phyloP scores from a whole-genome alignment of 2,113 vertebrate species.

The Shinisaurus crocodilurus region DNA sequence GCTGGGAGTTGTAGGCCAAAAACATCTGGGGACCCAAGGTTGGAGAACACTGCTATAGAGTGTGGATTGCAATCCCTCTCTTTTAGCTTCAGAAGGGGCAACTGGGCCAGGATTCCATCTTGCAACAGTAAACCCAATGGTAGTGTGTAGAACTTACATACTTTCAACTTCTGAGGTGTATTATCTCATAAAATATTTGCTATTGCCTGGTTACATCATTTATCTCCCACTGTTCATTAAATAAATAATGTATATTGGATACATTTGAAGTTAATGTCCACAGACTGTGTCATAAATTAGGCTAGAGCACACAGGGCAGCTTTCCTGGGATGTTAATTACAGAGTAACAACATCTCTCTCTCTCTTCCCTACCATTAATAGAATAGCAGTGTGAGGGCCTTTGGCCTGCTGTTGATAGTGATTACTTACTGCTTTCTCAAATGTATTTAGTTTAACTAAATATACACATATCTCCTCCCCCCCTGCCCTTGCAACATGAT shows the following conservation, averaged over 20 bases:
- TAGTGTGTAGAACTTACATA: background rate
- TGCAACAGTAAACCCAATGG: conserved; percentile 26
- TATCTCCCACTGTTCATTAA: background rate
- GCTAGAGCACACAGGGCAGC: background rate
- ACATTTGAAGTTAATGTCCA: conserved; percentile 13
- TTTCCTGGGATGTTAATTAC: background rate
- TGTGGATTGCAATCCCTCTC: background rate
- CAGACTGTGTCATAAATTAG: background rate
- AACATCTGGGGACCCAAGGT: too few relatives aligned
- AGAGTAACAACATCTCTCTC: background rate
- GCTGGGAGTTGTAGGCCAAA: too few relatives aligned
- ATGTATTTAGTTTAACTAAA: background rate
- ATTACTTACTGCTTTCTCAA: background rate
- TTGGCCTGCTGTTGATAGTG: background rate
- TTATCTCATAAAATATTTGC: background rate
- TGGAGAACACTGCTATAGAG: too few relatives aligned
- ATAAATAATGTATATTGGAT: background rate
- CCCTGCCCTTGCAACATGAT: background rate
- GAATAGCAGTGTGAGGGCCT: background rate
- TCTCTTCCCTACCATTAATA: background rate
- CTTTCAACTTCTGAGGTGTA: background rate
- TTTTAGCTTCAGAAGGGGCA: background rate
- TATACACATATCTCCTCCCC: background rate
- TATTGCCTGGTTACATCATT: background rate
- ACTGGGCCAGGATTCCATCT: background rate